Evolutionary conservation across 2,888 invertebrate genomes (phyloP).

Genomic region (Pandemis cinnamomeana): DNA sequence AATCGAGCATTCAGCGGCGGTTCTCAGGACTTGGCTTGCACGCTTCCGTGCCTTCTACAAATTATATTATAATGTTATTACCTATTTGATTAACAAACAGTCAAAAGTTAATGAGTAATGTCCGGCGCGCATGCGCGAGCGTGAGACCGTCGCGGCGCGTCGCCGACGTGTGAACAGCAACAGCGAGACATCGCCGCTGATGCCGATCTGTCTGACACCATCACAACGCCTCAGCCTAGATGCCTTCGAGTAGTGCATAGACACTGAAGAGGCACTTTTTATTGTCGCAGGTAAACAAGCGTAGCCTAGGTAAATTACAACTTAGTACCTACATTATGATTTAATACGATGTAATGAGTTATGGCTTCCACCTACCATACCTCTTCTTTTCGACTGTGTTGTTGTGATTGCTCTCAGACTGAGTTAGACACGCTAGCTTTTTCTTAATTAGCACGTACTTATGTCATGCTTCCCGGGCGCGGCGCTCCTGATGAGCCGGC

Average conservation of each 20-base stretch:
- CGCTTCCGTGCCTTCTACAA: conserved; percentile 29
- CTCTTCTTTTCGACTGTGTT: background rate
- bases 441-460: conserved; percentile 9
- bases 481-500: conserved; percentile 32
- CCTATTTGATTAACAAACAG: conserved; percentile 40
- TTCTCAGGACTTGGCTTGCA: conserved; percentile 10
- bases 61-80: conserved; percentile 38
- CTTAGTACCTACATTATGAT: too few species aligned
- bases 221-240: background rate
- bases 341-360: too few species aligned
- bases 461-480: background rate
- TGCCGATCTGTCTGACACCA: background rate
- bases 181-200: background rate
- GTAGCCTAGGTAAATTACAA: too few species aligned
- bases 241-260: background rate
- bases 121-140: conserved; percentile 32
- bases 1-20: background rate
- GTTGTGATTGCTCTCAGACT: background rate
- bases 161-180: conserved; percentile 1
- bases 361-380: too few species aligned
- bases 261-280: too few species aligned
- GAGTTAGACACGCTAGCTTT: background rate
- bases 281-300: too few species aligned
- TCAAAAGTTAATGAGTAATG: conserved; percentile 41
- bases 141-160: conserved; percentile 21